Conservation (phyloP, 2,888 invertebrate genomes). For the Polydrusus tereticollis region DNA sequence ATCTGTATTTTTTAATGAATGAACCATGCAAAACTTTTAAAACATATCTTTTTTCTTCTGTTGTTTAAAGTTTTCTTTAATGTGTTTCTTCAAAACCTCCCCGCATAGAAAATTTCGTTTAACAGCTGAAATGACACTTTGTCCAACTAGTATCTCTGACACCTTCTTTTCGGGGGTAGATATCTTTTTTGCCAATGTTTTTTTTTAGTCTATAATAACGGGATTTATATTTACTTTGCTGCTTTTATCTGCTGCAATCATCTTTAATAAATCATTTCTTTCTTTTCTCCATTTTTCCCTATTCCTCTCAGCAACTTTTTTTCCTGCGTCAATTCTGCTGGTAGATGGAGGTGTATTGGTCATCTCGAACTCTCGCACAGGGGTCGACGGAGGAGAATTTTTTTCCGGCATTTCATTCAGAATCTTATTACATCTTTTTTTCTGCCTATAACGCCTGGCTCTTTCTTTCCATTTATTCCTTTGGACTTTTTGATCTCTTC, state of each 20-base stretch:
- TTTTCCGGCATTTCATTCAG: not conserved
- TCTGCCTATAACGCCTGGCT: not conserved
- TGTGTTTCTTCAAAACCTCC: not conserved
- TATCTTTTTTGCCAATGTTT: not conserved
- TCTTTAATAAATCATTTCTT: not conserved
- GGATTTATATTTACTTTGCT: not conserved
- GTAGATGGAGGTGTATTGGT: not conserved
- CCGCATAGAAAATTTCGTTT: not conserved
- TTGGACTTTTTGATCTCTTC: not conserved
- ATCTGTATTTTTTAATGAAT: too few species aligned
- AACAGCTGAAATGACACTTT: not conserved
- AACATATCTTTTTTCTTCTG: too few species aligned
- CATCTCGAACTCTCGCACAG: not conserved
- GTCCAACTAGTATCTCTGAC: not conserved
- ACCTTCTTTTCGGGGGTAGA: not conserved
- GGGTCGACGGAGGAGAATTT: not conserved
- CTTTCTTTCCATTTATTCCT: constrained; percentile 4
- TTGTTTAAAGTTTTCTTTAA: not conserved
- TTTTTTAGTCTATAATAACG: not conserved
- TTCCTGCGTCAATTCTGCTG: not conserved
- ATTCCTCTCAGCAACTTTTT: not conserved
- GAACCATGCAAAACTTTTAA: too few species aligned
- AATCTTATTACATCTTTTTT: not conserved
- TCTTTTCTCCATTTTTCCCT: not conserved
- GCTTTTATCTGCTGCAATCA: not conserved